A percentile compares a stretch with the other conserved stretches of the same genome.
Evolutionary conservation across 2,888 invertebrate species (phyloP).

Genomic region (Dasysyrphus albostriatus): DNA sequence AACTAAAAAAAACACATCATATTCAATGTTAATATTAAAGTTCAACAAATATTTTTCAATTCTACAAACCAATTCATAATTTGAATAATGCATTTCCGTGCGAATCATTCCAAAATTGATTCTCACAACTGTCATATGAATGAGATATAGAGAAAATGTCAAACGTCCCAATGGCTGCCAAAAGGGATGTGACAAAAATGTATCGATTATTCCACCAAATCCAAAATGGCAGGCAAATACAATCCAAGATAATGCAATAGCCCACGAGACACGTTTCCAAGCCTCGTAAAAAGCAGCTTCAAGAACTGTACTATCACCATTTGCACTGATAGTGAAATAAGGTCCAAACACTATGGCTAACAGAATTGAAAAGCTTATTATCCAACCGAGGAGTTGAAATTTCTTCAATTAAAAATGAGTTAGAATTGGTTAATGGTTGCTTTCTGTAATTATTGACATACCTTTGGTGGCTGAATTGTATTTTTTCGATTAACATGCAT

Average conservation of each 20-base stretch:
- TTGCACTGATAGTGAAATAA: conserved; percentile 34
- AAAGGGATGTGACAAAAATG: conserved; percentile 62
- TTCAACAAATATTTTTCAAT: background rate
- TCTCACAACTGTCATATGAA: conserved; percentile 59
- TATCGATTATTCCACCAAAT: conserved; percentile 73
- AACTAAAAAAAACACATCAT: conserved; percentile 15
- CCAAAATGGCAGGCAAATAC: conserved; percentile 75
- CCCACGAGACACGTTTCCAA: conserved; percentile 71
- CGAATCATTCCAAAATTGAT: conserved; percentile 31
- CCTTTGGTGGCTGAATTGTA: conserved; percentile 27
- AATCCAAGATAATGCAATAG: conserved; percentile 69
- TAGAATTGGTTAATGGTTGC: background rate
- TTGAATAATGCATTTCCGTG: conserved; percentile 46
- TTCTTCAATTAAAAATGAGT: background rate
- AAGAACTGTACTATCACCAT: conserved; percentile 31
- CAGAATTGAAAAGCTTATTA: conserved; percentile 43
- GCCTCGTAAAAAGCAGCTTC: conserved; percentile 72
- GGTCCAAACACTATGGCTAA: conserved; percentile 61
- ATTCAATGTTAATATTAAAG: background rate
- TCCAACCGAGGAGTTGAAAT: conserved; percentile 56
- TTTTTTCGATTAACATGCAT: conserved; percentile 58
- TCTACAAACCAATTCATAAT: conserved; percentile 54
- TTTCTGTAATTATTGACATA: background rate
- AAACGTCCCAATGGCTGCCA: conserved; percentile 76
- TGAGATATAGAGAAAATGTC: conserved; percentile 72